Evolutionary conservation across 2,113 vertebrate species (phyloP), one percentile per base, ranked within the genome.

Genomic region (Leptodactylus fuscus): DNA sequence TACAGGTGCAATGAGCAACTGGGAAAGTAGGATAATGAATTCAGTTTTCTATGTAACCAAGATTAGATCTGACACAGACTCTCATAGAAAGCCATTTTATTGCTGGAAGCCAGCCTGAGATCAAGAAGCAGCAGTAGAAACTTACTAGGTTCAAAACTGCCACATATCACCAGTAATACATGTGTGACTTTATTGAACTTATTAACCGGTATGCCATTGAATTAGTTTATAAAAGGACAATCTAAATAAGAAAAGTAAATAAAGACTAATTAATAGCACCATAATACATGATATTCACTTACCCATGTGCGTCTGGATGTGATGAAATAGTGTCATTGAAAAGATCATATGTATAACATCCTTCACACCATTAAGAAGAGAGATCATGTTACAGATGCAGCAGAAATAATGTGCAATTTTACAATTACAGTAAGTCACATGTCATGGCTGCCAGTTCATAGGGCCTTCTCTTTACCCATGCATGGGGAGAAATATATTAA

Each of bases 1-100:
- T 65, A 73, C 85, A 88, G 87, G 85, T 86, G 86, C 44, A 36
- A 81, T 84, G 27, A 81, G 88, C 82, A 87, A 83, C 34, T 87
- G 81, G 58, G 41, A 85, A 86, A 85, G 79, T 71, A 87, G 70
- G 82, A 81, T 87, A 90, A 90, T 88, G 77, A 88, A 91, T 91
- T 89, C 87, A 82, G 79, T 48, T 89, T 0, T 81, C 27, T 81
- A 74, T 81, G 62, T 36, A 85, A 87, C 86, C 62, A 75, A 51
- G 87, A 91, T 91, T 88, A 81, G 88, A 88, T 87, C 71, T 88
- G 89, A 91, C 89, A 91, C 78, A 51, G 87, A 71, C 86, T 85
- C 82, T 85, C 84, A 62, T 0, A 85, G 70, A 88, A 88, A 82
- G 85, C 48, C 74, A 80, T 62, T 85, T 85, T 83, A 55, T 86